These are phyloP conservation scores for Autographa gamma DNA, from an alignment of 2,888 invertebrate species.

Conservation along the genomic window DNA sequence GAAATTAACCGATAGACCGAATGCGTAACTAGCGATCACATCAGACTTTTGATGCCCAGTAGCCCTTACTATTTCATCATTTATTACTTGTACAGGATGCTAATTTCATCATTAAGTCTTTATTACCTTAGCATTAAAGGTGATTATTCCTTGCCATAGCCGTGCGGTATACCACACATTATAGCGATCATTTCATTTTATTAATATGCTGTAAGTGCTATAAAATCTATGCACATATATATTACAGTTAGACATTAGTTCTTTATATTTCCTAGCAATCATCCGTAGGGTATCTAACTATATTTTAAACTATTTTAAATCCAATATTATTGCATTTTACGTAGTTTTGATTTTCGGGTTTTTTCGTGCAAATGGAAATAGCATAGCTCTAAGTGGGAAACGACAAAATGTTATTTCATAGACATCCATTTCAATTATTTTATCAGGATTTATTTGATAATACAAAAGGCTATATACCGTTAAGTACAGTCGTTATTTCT, in stretches of 20 bases:
- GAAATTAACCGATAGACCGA: too few relatives aligned
- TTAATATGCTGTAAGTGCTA: not conserved
- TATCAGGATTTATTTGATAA: not conserved
- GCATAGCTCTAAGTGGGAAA: not conserved
- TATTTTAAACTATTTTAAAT: not conserved
- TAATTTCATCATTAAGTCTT: not conserved
- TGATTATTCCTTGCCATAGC: not conserved
- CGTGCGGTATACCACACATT: not conserved
- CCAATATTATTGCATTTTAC: not conserved
- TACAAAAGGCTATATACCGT: not conserved
- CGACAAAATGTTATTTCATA: not conserved
- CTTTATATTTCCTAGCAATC: constrained; percentile 1
- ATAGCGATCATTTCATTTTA: not conserved
- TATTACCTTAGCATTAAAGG: not conserved
- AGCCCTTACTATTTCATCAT: too few relatives aligned
- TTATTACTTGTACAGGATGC: not conserved
- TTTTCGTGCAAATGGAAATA: not conserved
- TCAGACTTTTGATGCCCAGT: too few relatives aligned
- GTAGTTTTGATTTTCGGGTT: not conserved
- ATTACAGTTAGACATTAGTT: not conserved
- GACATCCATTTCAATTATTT: not conserved
- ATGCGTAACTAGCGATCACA: too few relatives aligned
- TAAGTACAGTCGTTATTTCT: not conserved
- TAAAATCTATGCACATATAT: constrained; percentile 1
- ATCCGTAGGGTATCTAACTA: not conserved